phyloP scores from a whole-genome alignment of 2,113 vertebrate genomes.

The Raja brachyura region DNA sequence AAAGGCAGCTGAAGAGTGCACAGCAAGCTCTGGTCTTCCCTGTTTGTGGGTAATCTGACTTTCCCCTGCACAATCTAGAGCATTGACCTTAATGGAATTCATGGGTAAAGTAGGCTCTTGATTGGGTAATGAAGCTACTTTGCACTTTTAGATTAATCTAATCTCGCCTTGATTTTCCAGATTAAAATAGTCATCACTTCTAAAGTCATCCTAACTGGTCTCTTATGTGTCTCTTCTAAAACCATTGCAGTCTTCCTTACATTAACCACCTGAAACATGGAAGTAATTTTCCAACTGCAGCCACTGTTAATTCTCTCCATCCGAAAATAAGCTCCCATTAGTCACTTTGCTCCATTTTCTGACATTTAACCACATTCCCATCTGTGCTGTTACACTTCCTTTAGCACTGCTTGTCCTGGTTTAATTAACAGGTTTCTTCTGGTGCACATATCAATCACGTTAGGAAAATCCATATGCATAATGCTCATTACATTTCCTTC shows the following conservation, averaged over 20 bases:
- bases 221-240: neutral
- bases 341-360: neutral
- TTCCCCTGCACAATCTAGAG: too few species aligned
- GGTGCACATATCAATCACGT: neutral
- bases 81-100: neutral
- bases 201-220: neutral
- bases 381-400: neutral
- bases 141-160: neutral
- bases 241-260: neutral
- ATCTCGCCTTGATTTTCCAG: neutral
- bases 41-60: too few species aligned
- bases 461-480: neutral
- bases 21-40: too few species aligned
- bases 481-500: neutral
- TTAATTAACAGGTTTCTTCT: neutral
- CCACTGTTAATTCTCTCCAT: neutral
- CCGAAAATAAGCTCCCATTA: neutral
- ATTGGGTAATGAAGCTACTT: neutral
- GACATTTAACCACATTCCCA: neutral
- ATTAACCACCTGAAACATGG: neutral
- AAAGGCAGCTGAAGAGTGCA: too few species aligned
- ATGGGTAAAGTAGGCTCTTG: neutral
- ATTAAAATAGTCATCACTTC: neutral
- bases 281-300: neutral
- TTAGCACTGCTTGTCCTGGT: neutral